Percentiles rank a stretch among this genome's conserved stretches.
These are phyloP conservation scores for Lysandra coridon DNA, from an alignment of 2,888 invertebrate genomes.

Conservation along the genomic window DNA sequence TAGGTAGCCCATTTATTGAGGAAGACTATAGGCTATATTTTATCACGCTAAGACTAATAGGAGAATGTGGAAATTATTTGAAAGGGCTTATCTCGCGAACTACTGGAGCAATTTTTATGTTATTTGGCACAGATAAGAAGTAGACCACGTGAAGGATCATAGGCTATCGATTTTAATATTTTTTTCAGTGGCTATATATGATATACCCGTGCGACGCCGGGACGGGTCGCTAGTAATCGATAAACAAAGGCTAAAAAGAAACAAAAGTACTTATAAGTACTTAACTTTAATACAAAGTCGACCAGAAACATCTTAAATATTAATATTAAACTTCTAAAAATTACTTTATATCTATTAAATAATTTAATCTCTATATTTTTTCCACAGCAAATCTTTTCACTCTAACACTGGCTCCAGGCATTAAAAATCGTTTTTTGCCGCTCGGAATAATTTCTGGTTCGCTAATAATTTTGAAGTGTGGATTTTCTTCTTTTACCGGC, in stretches of 20 bases:
- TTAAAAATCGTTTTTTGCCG: slow-evolving; percentile 49
- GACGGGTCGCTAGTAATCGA: too few relatives aligned
- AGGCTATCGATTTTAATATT: too few relatives aligned
- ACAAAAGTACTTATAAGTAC: neutral
- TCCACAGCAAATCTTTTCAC: slow-evolving; percentile 57
- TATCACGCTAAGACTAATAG: too few relatives aligned
- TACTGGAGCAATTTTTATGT: too few relatives aligned
- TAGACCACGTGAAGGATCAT: too few relatives aligned
- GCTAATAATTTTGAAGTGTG: slow-evolving; percentile 52
- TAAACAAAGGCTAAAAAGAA: neutral
- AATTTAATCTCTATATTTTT: slow-evolving; percentile 41
- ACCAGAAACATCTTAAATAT: neutral
- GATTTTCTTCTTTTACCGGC: slow-evolving; percentile 44
- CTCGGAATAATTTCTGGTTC: slow-evolving; percentile 55
- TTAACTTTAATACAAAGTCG: neutral
- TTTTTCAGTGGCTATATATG: too few relatives aligned
- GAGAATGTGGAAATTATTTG: too few relatives aligned
- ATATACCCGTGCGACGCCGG: too few relatives aligned
- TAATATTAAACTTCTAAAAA: neutral
- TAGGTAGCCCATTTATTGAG: too few relatives aligned
- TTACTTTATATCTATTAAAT: neutral
- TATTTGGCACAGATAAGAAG: too few relatives aligned
- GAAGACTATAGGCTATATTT: too few relatives aligned
- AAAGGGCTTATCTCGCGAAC: too few relatives aligned
- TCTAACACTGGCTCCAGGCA: slow-evolving; percentile 61